Evolutionary conservation across 2,888 invertebrate genomes (phyloP).

Genomic region (Tinea trinotella): DNA sequence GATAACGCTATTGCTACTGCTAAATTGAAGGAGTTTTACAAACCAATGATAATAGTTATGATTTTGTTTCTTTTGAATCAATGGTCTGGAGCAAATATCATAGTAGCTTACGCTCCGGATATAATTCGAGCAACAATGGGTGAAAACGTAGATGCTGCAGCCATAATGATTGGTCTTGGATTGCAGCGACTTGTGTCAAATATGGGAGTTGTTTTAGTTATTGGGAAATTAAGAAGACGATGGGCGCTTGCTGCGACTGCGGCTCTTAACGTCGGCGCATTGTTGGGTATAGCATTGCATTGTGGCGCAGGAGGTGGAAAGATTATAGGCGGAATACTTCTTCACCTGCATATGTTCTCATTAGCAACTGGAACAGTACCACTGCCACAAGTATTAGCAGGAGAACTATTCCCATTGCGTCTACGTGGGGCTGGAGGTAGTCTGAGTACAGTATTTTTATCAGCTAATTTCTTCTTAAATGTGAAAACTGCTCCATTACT

Average conservation of each 20-base stretch:
- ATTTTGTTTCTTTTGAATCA: conserved; percentile 40
- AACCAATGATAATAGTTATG: conserved; percentile 44
- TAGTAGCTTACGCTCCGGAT: conserved; percentile 41
- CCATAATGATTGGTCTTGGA: conserved; percentile 45
- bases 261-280: conserved; percentile 36
- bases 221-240: conserved; percentile 46
- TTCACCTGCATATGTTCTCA: conserved; percentile 61
- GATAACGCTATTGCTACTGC: not conserved
- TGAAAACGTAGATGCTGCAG: conserved; percentile 33
- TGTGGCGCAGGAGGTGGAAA: conserved; percentile 37
- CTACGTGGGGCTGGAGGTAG: conserved; percentile 71
- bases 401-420: conserved; percentile 75
- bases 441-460: conserved; percentile 42
- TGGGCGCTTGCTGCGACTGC: conserved; percentile 42
- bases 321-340: conserved; percentile 34
- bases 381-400: conserved; percentile 78
- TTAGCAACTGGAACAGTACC: conserved; percentile 73
- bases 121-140: conserved; percentile 44
- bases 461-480: conserved; percentile 39
- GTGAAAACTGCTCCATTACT: conserved; percentile 43
- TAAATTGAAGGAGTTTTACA: conserved; percentile 39
- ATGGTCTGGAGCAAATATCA: conserved; percentile 40
- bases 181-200: conserved; percentile 47
- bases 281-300: conserved; percentile 37
- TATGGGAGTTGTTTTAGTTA: conserved; percentile 41